Evolutionary conservation across 2,797 vertebrate genomes (phyloP).

Genomic region (Acanthopagrus latus): DNA sequence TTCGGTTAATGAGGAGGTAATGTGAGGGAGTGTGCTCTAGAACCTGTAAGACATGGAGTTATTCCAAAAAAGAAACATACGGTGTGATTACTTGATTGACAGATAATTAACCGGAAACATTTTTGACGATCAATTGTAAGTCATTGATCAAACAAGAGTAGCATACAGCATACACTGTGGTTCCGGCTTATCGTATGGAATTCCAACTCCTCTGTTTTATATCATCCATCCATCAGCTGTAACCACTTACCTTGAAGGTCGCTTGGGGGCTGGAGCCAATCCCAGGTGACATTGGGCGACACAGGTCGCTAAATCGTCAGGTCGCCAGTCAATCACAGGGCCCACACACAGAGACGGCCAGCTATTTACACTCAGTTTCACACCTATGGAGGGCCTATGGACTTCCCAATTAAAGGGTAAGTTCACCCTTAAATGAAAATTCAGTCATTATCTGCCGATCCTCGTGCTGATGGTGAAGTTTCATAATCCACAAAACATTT

Average conservation of each 20-base stretch:
- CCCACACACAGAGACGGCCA: background rate
- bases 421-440: no score
- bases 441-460: no score
- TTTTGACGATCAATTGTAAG: background rate
- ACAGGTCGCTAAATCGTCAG: background rate
- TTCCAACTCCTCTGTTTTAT: background rate
- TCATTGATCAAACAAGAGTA: background rate
- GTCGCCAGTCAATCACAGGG: conserved; percentile 3
- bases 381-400: background rate
- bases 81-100: background rate
- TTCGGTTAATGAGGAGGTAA: background rate
- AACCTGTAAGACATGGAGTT: background rate
- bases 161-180: background rate
- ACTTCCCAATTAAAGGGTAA: no score
- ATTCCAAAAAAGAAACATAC: background rate
- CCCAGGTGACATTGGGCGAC: background rate
- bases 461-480: no score
- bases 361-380: background rate
- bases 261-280: background rate
- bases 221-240: conserved; percentile 14
- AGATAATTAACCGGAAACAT: background rate
- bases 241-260: background rate
- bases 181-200: background rate
- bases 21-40: background rate
- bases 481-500: no score